Conservation (phyloP, 2,888 invertebrate species). For the Erebia palarica region DNA sequence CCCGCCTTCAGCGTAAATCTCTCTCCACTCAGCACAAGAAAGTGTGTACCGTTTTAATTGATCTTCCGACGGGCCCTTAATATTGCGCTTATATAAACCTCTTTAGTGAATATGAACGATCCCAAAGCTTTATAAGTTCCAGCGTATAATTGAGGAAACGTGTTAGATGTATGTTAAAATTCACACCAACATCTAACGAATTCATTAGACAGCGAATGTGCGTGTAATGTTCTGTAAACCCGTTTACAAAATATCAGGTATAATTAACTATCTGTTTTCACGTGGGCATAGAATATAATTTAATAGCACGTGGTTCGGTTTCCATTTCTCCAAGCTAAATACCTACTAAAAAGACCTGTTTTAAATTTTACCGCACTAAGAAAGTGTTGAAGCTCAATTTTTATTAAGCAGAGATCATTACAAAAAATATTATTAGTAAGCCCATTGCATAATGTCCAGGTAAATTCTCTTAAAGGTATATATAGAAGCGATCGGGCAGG, state of each 20-base stretch:
- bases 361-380: not conserved
- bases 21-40: constrained; percentile 37
- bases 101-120: constrained; percentile 26
- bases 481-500: too few species aligned
- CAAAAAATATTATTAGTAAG: too few species aligned
- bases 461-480: not conserved
- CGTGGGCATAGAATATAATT: not conserved
- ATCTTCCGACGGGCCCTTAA: constrained; percentile 33
- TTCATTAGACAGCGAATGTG: not conserved
- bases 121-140: constrained; percentile 20
- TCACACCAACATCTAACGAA: constrained; percentile 8
- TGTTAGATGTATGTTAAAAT: constrained; percentile 8
- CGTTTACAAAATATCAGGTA: constrained; percentile 1
- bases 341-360: too few species aligned
- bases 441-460: too few species aligned
- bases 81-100: constrained; percentile 24
- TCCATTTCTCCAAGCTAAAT: not conserved
- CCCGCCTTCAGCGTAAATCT: constrained; percentile 42
- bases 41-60: constrained; percentile 37
- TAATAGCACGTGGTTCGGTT: not conserved
- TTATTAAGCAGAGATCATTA: too few species aligned
- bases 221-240: not conserved
- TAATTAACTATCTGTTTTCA: not conserved
- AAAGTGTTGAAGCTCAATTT: not conserved
- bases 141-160: constrained; percentile 21